Percentiles rank a stretch among this genome's conserved stretches.
phyloP scores from a whole-genome alignment of 2,113 vertebrate species.

The Lipotes vexillifer region DNA sequence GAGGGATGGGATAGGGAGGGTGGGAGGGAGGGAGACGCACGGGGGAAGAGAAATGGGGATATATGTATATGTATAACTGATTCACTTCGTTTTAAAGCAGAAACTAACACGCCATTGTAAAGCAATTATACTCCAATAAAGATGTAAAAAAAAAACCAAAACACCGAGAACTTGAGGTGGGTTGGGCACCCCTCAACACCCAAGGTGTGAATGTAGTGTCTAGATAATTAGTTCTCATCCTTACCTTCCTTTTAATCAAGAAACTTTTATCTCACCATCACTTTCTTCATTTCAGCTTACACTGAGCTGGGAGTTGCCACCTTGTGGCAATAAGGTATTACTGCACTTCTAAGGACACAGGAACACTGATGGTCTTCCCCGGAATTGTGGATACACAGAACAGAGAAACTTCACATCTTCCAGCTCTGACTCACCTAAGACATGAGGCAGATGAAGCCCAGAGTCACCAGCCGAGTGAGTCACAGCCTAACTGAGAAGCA shows the following conservation, averaged over 20 bases:
- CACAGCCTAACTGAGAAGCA: background rate
- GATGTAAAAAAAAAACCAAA: too few relatives aligned
- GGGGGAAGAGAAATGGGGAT: too few relatives aligned
- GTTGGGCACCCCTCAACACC: background rate
- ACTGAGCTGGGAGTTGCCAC: background rate
- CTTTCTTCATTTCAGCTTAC: background rate
- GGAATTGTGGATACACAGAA: fast-evolving
- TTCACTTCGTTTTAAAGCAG: too few relatives aligned
- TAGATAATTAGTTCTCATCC: fast-evolving
- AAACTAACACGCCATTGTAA: too few relatives aligned
- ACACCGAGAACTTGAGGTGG: fast-evolving
- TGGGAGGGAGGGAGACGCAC: too few relatives aligned
- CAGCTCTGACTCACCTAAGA: background rate
- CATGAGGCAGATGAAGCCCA: fast-evolving
- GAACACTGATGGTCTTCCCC: fast-evolving
- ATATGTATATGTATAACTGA: too few relatives aligned
- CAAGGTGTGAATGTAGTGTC: background rate
- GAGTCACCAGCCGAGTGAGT: background rate
- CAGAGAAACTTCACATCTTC: fast-evolving
- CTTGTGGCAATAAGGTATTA: background rate
- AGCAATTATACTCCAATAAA: too few relatives aligned
- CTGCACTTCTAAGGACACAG: background rate
- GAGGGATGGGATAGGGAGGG: too few relatives aligned
- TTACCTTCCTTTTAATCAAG: background rate
- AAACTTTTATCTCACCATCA: background rate